Conservation (phyloP, 2,113 vertebrate species). For the Raja brachyura region DNA sequence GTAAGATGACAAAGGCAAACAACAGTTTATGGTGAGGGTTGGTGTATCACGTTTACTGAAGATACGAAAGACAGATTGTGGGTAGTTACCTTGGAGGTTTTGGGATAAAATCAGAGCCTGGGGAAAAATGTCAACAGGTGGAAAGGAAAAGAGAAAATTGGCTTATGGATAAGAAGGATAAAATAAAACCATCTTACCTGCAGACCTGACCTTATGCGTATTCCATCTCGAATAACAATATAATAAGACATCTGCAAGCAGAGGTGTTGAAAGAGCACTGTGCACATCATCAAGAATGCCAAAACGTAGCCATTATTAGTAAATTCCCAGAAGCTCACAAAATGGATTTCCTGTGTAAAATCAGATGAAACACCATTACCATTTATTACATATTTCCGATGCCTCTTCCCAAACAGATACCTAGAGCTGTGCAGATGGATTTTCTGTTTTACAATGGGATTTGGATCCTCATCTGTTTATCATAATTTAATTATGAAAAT, state of each 20-base stretch:
- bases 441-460: not conserved
- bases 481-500: not conserved
- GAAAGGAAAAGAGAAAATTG: not conserved
- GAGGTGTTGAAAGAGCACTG: constrained; percentile 8
- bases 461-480: not conserved
- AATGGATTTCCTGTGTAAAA: constrained; percentile 18
- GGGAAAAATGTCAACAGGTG: not conserved
- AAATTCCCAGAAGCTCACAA: constrained; percentile 34
- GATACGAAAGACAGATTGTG: too few relatives aligned
- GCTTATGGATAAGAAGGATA: not conserved
- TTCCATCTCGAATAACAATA: constrained; percentile 34
- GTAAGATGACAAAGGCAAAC: too few relatives aligned
- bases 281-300: constrained; percentile 21
- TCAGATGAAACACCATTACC: not conserved
- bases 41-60: too few relatives aligned
- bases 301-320: constrained; percentile 17
- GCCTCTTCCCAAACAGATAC: not conserved
- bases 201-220: constrained; percentile 13
- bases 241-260: constrained; percentile 25
- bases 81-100: too few relatives aligned
- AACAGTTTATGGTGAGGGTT: too few relatives aligned
- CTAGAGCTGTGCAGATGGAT: not conserved
- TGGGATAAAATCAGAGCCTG: not conserved
- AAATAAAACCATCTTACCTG: constrained; percentile 13
- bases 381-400: not conserved